Evolutionary conservation across 2,797 vertebrate species (phyloP), one percentile per base, ranked within the genome.

Genomic region (Karalla daura): DNA sequence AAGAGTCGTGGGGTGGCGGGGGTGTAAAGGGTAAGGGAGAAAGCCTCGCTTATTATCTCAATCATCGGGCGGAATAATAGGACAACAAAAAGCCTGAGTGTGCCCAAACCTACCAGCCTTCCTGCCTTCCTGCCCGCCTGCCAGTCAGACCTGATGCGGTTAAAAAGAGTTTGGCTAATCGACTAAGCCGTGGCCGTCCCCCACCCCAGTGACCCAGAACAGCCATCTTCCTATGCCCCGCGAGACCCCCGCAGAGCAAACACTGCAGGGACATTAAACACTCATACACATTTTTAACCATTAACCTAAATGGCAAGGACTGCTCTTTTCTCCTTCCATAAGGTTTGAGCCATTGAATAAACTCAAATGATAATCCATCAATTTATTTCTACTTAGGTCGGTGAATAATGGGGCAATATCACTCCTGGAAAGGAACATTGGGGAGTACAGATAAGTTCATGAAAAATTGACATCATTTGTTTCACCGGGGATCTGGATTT

Each of bases 21-120:
- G 84, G 82, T 50, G 75, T 85, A 82, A 85, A 89, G 82, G 78
- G 71, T 74, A 59, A 53, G 63, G 85, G 85, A 84, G 80, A 90
- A 91, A 89, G 86, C 83, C 82, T 77, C 65, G 83, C 86, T 90
- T 92, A 94, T 95, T 95, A 94, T 95, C 92, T 88, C 90, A 88
- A 88, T 91, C 94, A 92, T 82, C 82, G 83, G 91, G 92, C 90
- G 92, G 93, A 95, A 95, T 95, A 94, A 94, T 94, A 80, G 86
- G 85, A 90, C 90, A 88, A 92, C 90, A 93, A 91, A 91, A 92
- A 91, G 90, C 86, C 80, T 62, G 62, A 88, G 82, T 91, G 86
- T 86, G 79, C 83, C 88, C 77, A 53, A 77, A 86, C 46, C 78
- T 56, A 73, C 69, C 59, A 49, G 60, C 55, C 60, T 33, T 67